Evolutionary conservation across 2,797 vertebrate genomes (phyloP), one percentile per base, ranked within the genome.

Genomic region (Typhlichthys eigenmanni): DNA sequence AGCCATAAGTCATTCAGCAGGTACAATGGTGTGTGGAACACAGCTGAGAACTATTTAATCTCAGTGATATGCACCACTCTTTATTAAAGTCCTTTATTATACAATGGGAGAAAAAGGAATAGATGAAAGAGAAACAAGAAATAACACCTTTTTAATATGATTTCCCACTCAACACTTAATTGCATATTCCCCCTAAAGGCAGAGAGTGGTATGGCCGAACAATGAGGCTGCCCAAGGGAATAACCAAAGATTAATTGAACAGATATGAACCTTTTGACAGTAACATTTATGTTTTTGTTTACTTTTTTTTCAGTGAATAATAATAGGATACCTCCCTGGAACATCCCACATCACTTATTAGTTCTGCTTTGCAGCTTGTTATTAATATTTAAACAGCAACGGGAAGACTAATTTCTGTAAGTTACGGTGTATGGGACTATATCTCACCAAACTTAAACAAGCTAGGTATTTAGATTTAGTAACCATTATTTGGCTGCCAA

Each of bases 251-350:
- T 89, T 86, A 89, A 91, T 91, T 88, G 86, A 82, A 86, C 79
- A 69, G 81, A 89, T 86, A 86, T 60, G 69, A 85, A 77, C 77
- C 79, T 82, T 84, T 71, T 85, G 87, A 87, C 84, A 89, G 88
- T 83, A 89, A 87, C 84, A 86, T 87, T 83, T 88, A 83, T 85
- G 85, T 71, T 84, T 83, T 84, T 90, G 85, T 89, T 91, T 91
- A 89, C 80, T 82, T 63, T 84, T 82, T 86, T 90, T 91, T 82
- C 85, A 87, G 85, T 88, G 84, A 91, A 89, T 90, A 89, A 87
- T 88, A 89, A 88, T 82, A 78, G 77, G 61, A 72, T 77, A 82
- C 79, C 80, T 87, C 81, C 79, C 85, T 85, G 81, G 64, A 86
- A 88, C 78, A 87, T 88, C 83, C 80, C 83, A 47, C 72, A 81